Percentiles rank a stretch among this genome's conserved stretches.
Evolutionary conservation across 2,797 vertebrate genomes (phyloP).

Genomic region (Leptodactylus fallax): DNA sequence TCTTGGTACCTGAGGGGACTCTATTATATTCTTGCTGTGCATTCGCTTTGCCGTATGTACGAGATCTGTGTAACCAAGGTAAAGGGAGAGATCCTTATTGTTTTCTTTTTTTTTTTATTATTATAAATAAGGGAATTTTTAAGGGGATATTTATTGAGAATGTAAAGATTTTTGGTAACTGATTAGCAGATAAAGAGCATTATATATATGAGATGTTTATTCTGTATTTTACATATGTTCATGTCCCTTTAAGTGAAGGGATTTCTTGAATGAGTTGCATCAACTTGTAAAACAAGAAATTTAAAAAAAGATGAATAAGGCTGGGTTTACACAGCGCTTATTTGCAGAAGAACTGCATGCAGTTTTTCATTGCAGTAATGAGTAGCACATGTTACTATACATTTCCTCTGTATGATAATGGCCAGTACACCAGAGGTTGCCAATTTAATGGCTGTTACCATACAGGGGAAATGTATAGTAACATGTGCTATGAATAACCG

Average conservation of each 20-base stretch:
- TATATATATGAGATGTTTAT: constrained; percentile 48
- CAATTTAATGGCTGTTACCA: too few species aligned
- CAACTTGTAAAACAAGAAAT: constrained; percentile 63
- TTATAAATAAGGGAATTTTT: constrained; percentile 57
- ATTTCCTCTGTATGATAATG: too few species aligned
- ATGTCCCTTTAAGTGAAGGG: constrained; percentile 58
- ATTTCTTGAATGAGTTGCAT: constrained; percentile 69
- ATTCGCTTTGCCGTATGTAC: background rate
- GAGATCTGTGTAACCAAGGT: background rate
- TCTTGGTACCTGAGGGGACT: constrained; percentile 76
- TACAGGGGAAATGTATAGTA: too few species aligned
- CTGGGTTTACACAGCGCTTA: too few species aligned
- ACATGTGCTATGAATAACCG: too few species aligned
- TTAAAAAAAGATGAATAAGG: constrained; percentile 47
- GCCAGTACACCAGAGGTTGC: too few species aligned
- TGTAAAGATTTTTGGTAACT: constrained; percentile 61
- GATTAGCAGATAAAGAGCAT: constrained; percentile 34
- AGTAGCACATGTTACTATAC: too few species aligned
- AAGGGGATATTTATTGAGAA: constrained; percentile 64
- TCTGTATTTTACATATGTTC: constrained; percentile 47
- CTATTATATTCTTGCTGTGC: background rate
- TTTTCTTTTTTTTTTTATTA: background rate
- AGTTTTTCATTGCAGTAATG: too few species aligned
- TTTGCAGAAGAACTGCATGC: too few species aligned
- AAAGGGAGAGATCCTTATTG: background rate